phyloP scores from a whole-genome alignment of 2,113 vertebrate species.

The Channa argus region DNA sequence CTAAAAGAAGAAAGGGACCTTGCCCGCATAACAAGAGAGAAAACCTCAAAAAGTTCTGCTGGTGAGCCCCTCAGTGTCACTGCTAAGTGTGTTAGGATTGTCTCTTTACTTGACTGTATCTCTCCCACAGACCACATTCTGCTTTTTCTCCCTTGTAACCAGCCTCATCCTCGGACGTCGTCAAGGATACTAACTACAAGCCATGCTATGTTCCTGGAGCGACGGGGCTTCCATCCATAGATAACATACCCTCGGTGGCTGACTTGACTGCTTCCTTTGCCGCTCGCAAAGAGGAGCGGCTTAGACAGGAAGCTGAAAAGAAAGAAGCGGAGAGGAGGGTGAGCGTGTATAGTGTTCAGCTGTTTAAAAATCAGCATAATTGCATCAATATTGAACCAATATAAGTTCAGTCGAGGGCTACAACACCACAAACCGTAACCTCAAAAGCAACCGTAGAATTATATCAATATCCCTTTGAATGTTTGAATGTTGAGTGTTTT shows the following conservation, averaged over 20 bases:
- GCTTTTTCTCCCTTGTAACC: background rate
- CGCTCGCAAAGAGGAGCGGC: constrained; percentile 83
- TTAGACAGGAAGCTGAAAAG: constrained; percentile 86
- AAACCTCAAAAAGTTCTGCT: constrained; percentile 86
- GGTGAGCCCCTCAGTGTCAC: constrained; percentile 70
- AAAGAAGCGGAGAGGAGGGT: constrained; percentile 87
- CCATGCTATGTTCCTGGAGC: constrained; percentile 70
- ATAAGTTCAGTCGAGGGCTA: background rate
- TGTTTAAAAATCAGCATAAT: no score
- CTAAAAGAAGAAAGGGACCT: constrained; percentile 89
- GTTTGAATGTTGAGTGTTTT: no score
- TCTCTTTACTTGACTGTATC: background rate
- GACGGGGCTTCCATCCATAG: constrained; percentile 71
- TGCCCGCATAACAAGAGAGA: constrained; percentile 91
- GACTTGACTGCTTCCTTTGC: constrained; percentile 86
- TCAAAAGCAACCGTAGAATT: no score
- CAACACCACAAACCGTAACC: no score
- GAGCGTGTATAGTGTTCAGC: constrained; percentile 14
- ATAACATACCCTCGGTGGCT: constrained; percentile 82
- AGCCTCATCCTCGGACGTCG: constrained; percentile 68
- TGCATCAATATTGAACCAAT: background rate
- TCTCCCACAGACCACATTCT: background rate
- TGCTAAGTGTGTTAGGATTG: background rate
- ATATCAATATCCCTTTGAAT: no score
- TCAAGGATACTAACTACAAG: constrained; percentile 76